phyloP scores from a whole-genome alignment of 2,113 vertebrate species.

The Columba livia region DNA sequence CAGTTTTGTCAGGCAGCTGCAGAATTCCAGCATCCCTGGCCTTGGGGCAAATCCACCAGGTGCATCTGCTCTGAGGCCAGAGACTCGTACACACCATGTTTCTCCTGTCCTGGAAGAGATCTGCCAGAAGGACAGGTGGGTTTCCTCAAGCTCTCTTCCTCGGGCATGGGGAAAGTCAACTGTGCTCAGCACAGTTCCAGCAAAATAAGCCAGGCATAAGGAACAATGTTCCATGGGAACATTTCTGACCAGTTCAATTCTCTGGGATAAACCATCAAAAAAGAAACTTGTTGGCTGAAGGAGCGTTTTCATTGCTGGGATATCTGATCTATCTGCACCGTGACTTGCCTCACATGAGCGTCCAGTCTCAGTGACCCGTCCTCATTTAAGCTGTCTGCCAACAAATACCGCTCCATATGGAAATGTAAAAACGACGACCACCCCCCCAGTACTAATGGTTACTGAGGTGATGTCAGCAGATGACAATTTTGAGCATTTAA shows the following conservation, averaged over 20 bases:
- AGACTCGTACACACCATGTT: not conserved
- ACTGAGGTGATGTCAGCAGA: conserved; percentile 3
- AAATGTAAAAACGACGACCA: not conserved
- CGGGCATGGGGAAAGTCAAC: conserved; percentile 1
- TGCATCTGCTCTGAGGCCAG: conserved; percentile 14
- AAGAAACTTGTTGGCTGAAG: not conserved
- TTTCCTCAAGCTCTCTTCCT: conserved; percentile 52
- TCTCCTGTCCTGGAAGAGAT: conserved; percentile 24
- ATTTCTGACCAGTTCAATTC: not conserved
- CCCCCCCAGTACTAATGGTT: not conserved
- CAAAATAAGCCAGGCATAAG: not conserved
- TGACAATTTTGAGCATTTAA: not conserved
- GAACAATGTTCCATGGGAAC: not conserved
- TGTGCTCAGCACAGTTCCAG: not conserved
- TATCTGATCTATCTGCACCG: conserved; percentile 35
- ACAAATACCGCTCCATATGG: not conserved
- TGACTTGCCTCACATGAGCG: not conserved
- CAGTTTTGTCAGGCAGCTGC: conserved; percentile 27
- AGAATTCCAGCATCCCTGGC: conserved; percentile 29
- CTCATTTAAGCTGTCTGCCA: not conserved
- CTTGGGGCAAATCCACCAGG: conserved; percentile 51
- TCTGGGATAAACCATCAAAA: conserved; percentile 14
- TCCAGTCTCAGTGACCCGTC: not conserved
- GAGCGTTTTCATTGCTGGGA: not conserved
- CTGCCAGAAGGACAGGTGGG: conserved; percentile 53